Evolutionary conservation across 2,888 invertebrate species (phyloP), one percentile per base, ranked within the genome.

Genomic region (Monopis laevigella): DNA sequence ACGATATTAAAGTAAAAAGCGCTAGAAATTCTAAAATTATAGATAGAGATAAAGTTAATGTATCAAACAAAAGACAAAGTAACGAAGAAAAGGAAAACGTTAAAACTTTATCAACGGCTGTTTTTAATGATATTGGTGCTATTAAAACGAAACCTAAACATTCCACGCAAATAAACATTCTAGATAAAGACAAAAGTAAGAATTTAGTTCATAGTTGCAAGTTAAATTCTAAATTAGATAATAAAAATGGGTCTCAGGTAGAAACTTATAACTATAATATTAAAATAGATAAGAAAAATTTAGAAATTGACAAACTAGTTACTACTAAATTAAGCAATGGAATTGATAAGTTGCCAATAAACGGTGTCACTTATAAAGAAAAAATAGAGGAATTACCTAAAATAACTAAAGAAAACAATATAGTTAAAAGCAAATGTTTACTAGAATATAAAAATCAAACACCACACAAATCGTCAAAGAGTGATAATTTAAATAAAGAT

Each of bases 81-180:
- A 55, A 38, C 29, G 45, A 65, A 47, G 77, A 75, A 46, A 75
- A 73, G 46, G 78, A 77, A 54, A 74, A 69, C 52, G 51, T 61
- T 2, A 77, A 71, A 56, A 59, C 51, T 49, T 45, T 55, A 44
- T 55, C 64, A 44, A 56, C 61, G 38, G 58, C 62, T 44, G 44
- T 56, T 51, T 66, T 65, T 43, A 74, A 65, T 61, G 75, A 78
- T 49, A 70, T 62, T 74, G 78, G 78, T 80, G 78, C 80, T 80
- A 74, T 65, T 67, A 78, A 65, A 67, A 62, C 67, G 60, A 80
- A 78, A 77, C 54, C 65, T 58, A 77, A 74, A 74, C 80, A 80
- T 78, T 80, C 80, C 80, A 73, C 52, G 67, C 69, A 56, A 62
- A 74, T 70, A 61, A 65, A 52, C 69, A 70, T 64, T 65, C 66